Percentiles rank a stretch among this genome's conserved stretches.
phyloP scores from a whole-genome alignment of 2,113 vertebrate species.

The Campylomormyrus numenius region DNA sequence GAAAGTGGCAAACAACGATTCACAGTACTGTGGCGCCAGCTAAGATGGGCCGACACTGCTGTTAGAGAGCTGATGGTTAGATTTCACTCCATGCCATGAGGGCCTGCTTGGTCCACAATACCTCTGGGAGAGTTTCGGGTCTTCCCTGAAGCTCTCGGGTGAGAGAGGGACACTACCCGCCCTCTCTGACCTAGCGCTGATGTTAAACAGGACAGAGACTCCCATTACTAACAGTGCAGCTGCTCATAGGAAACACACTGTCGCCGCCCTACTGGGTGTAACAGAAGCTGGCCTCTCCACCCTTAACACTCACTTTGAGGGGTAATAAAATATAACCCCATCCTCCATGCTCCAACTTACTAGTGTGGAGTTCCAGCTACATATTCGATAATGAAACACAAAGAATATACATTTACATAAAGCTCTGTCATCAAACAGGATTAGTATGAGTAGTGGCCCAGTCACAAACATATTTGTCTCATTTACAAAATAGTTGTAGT shows the following conservation, averaged over 20 bases:
- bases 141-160: constrained; percentile 79
- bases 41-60: constrained; percentile 29
- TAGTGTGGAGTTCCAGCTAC: not conserved
- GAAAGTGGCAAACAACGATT: constrained; percentile 27
- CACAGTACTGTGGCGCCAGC: constrained; percentile 9
- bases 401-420: not conserved
- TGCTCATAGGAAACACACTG: not conserved
- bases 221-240: constrained; percentile 35
- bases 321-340: not conserved
- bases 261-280: not conserved
- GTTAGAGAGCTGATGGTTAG: constrained; percentile 58
- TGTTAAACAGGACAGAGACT: constrained; percentile 72
- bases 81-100: constrained; percentile 27
- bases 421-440: not conserved
- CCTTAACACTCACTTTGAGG: not conserved
- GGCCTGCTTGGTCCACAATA: constrained; percentile 58
- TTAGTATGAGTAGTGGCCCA: not conserved
- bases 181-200: constrained; percentile 84
- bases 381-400: not conserved
- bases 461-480: not conserved
- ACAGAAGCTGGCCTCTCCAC: not conserved
- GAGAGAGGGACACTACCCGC: constrained; percentile 87
- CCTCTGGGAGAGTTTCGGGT: constrained; percentile 75
- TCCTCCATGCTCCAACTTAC: not conserved
- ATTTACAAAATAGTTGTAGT: not conserved